A percentile compares a stretch with the other conserved stretches of the same genome.
Evolutionary conservation across 2,888 invertebrate genomes (phyloP).

Genomic region (Thalpophila matura): DNA sequence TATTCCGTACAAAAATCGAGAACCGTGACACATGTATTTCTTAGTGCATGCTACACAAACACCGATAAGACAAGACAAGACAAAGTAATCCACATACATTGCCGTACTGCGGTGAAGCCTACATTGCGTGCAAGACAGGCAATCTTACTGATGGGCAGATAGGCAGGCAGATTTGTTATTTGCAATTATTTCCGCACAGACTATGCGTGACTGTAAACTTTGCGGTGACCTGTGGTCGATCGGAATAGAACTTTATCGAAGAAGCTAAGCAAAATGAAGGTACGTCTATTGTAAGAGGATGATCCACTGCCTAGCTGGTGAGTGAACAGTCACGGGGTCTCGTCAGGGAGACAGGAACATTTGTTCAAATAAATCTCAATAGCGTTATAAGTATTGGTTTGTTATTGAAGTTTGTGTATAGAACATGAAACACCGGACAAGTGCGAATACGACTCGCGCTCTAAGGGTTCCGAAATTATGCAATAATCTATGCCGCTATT

Average conservation of each 20-base stretch:
- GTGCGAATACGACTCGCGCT: no score
- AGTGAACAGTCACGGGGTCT: no score
- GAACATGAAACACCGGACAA: no score
- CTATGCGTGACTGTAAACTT: constrained; percentile 49
- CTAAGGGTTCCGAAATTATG: no score
- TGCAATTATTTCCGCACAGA: constrained; percentile 50
- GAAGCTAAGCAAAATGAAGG: not conserved
- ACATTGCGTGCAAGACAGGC: constrained; percentile 51
- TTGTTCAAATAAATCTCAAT: no score
- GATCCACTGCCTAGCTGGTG: not conserved
- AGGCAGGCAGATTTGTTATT: constrained; percentile 40
- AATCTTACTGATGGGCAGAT: constrained; percentile 51
- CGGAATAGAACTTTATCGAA: not conserved
- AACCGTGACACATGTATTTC: not conserved
- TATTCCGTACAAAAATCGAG: not conserved
- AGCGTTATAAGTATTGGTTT: no score
- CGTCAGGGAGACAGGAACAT: no score
- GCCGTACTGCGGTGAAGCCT: constrained; percentile 10
- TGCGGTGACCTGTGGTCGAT: constrained; percentile 11
- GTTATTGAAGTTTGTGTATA: no score
- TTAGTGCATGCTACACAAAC: not conserved
- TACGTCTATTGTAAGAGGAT: not conserved
- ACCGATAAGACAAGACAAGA: constrained; percentile 5
- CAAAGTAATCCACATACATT: constrained; percentile 8
- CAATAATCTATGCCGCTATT: no score